phyloP scores from a whole-genome alignment of 2,113 vertebrate genomes.

The Crotalus viridis region DNA sequence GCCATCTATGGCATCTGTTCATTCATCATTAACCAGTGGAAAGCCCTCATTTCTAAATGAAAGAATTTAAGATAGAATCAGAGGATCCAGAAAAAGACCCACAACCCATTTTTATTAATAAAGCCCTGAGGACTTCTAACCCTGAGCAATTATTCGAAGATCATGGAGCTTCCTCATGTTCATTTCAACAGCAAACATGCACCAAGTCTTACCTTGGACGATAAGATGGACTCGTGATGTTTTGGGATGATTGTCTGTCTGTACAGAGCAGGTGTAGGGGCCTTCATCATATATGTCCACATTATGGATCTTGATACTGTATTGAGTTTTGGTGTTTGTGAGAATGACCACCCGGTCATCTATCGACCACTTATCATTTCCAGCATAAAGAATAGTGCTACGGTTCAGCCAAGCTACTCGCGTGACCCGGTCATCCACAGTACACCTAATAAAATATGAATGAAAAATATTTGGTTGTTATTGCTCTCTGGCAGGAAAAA shows the following conservation, averaged over 20 bases:
- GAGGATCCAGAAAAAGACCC: background rate
- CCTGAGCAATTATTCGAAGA: fast-evolving
- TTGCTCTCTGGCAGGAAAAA: background rate
- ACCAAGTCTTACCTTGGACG: constrained; percentile 83
- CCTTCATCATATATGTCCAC: constrained; percentile 92
- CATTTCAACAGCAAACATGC: background rate
- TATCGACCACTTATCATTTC: constrained; percentile 95
- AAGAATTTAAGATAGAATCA: background rate
- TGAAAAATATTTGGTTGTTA: fast-evolving
- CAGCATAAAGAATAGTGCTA: constrained; percentile 93
- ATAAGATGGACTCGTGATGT: constrained; percentile 93
- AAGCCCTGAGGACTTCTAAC: fast-evolving
- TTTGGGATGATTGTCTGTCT: constrained; percentile 95
- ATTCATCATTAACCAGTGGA: background rate
- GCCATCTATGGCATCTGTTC: background rate
- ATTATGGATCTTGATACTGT: constrained; percentile 94
- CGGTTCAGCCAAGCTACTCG: constrained; percentile 97
- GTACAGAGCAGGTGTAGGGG: constrained; percentile 93
- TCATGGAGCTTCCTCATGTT: background rate
- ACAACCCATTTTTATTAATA: fast-evolving
- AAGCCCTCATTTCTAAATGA: background rate
- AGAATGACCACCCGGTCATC: constrained; percentile 91
- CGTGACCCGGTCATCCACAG: constrained; percentile 90
- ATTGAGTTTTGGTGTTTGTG: constrained; percentile 92
- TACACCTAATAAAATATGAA: constrained; percentile 77